Conservation (phyloP, 2,113 vertebrate species). For the Meleagris gallopavo region DNA sequence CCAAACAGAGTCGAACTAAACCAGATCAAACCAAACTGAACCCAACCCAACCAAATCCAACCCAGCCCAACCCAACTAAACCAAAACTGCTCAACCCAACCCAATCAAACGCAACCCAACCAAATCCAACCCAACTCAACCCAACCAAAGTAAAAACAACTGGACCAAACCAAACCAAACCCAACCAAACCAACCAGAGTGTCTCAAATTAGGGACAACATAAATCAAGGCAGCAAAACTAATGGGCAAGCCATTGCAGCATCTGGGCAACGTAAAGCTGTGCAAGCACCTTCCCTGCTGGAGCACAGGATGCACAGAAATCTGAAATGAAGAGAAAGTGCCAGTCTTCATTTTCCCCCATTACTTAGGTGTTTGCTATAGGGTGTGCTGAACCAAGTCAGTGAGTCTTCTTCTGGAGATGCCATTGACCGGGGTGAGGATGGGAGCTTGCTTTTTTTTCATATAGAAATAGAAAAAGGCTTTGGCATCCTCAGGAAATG, state of each 20-base stretch:
- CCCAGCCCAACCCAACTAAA: too few relatives aligned
- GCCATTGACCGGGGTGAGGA: neutral
- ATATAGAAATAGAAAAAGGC: neutral
- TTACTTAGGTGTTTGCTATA: neutral
- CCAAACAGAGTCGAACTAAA: too few relatives aligned
- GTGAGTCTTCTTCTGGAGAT: neutral
- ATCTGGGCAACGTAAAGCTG: neutral
- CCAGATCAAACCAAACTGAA: too few relatives aligned
- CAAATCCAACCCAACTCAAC: too few relatives aligned
- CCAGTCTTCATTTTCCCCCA: neutral
- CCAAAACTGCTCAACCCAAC: too few relatives aligned
- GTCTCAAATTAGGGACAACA: neutral
- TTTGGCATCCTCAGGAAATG: constrained; percentile 32
- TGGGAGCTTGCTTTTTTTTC: neutral
- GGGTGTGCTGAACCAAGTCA: neutral
- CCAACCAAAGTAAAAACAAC: too few relatives aligned
- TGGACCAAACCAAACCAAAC: too few relatives aligned
- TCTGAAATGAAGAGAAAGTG: neutral
- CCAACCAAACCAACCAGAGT: neutral
- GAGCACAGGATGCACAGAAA: neutral
- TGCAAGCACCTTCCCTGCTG: neutral
- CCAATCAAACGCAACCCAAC: too few relatives aligned
- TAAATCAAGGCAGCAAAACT: neutral
- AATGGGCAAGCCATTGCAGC: neutral
- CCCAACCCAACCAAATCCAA: neutral